Evolutionary conservation across 2,888 invertebrate species (phyloP), one percentile per base, ranked within the genome.

Genomic region (Pammene aurita): DNA sequence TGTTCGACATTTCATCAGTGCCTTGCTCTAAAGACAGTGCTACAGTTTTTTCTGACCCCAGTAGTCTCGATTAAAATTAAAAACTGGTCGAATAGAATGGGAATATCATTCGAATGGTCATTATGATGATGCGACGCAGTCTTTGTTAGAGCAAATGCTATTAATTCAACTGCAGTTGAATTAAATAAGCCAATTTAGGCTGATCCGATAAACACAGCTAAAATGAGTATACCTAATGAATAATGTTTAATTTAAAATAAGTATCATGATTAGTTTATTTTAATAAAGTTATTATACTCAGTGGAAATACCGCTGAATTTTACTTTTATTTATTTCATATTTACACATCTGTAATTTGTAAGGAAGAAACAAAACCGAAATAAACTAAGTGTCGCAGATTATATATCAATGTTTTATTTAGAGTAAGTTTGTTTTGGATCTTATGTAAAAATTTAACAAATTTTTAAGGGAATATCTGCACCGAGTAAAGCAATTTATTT

Each of bases 1-100:
- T 88, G 83, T 83, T 82, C 84, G 78, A 77, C 81, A 81, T 83
- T 85, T 90, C 84, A 89, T 89, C 86, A 87, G 85, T 85, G 80
- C 78, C 75, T 79, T 79, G 84, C 88, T 87, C 84, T 85, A 83
- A 77, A 78, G 74, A 81, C 78, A 71, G 76, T 79, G 75, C 77
- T 79, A 78, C 61, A 75, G 71, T 78, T 82, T 85, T 86, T 84
- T 79, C 66, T 71, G 65, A 58, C 71, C 72, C 75, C 78, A 77
- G 78, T 72, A 76, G 54, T 56, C 44, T 65, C 70, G 57, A 67
- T 71, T 55, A 63, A 63, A 63, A 69, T 65, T 58, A 46, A 66
- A 56, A 60, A 69, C 65, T 60, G 62, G 66, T 69, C 55, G 52
- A 58, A 69, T 79, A 78, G 75, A 78, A 78, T 76, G 73, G 73